These are phyloP conservation scores for Cybosia mesomella DNA, from an alignment of 2,888 invertebrate species.

Conservation along the genomic window DNA sequence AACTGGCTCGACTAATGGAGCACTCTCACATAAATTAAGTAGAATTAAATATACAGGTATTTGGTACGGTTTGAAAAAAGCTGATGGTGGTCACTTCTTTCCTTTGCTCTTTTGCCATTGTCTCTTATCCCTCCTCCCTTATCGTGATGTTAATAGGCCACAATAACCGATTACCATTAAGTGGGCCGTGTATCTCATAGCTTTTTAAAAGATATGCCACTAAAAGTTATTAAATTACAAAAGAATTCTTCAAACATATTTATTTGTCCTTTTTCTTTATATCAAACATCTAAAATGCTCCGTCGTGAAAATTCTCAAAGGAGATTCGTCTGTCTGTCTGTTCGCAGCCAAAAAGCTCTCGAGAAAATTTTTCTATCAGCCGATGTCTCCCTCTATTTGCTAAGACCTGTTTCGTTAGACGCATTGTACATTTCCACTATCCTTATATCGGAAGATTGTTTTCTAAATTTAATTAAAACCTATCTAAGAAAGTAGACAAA, in stretches of 20 bases:
- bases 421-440: slow-evolving; percentile 66
- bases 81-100: too few relatives aligned
- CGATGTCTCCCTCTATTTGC: slow-evolving; percentile 86
- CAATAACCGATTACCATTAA: too few relatives aligned
- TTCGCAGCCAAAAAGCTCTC: slow-evolving; percentile 73
- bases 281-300: slow-evolving; percentile 53
- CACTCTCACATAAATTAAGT: too few relatives aligned
- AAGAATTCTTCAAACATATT: slow-evolving; percentile 33
- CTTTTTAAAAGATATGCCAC: slow-evolving; percentile 1
- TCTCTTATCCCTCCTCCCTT: too few relatives aligned
- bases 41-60: too few relatives aligned
- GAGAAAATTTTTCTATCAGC: slow-evolving; percentile 81
- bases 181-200: too few relatives aligned
- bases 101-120: too few relatives aligned
- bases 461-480: background rate
- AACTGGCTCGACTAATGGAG: background rate
- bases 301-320: slow-evolving; percentile 61
- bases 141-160: too few relatives aligned
- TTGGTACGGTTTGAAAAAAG: too few relatives aligned
- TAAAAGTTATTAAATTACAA: slow-evolving; percentile 17
- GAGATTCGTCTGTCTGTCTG: slow-evolving; percentile 64
- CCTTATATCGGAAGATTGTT: background rate
- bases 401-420: slow-evolving; percentile 86
- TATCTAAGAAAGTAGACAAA: too few relatives aligned
- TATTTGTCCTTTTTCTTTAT: slow-evolving; percentile 51